Evolutionary conservation across 1,140 invertebrate species (phyloP).

Genomic region (Acyrthosiphon pisum): DNA sequence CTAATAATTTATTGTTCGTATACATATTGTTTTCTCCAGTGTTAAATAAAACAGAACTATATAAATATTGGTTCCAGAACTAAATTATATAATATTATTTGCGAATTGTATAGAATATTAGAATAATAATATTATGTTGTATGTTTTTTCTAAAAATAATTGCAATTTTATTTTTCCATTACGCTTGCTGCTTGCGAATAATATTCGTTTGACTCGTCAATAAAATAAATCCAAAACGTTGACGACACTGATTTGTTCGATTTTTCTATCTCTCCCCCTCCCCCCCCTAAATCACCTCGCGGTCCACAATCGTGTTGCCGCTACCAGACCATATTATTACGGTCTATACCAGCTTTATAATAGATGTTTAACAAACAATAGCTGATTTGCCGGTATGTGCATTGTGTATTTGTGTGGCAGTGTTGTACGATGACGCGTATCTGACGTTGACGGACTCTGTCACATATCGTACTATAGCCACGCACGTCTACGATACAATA

Average conservation of each 20-base stretch:
- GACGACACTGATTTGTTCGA: not conserved
- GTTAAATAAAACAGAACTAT: not conserved
- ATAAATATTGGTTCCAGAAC: not conserved
- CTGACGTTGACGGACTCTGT: not conserved
- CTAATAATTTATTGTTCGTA: too few relatives aligned
- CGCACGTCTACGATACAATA: not conserved
- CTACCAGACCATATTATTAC: constrained; percentile 10
- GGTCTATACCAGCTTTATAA: not conserved
- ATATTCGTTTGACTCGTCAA: not conserved
- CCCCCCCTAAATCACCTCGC: not conserved
- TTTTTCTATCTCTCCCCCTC: not conserved
- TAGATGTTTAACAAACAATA: not conserved
- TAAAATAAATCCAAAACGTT: not conserved
- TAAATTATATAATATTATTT: not conserved
- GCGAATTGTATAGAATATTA: not conserved
- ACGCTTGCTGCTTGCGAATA: not conserved
- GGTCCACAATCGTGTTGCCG: not conserved
- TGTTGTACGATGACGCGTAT: constrained; percentile 4
- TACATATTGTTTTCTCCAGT: too few relatives aligned
- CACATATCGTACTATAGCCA: not conserved
- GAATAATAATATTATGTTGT: not conserved
- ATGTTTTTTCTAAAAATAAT: not conserved
- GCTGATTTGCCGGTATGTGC: constrained; percentile 11
- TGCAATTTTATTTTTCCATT: not conserved
- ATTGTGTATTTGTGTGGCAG: not conserved